A percentile compares a stretch with the other conserved stretches of the same genome.
phyloP scores from a whole-genome alignment of 1,140 invertebrate species.

The Potamilus streckersoni region DNA sequence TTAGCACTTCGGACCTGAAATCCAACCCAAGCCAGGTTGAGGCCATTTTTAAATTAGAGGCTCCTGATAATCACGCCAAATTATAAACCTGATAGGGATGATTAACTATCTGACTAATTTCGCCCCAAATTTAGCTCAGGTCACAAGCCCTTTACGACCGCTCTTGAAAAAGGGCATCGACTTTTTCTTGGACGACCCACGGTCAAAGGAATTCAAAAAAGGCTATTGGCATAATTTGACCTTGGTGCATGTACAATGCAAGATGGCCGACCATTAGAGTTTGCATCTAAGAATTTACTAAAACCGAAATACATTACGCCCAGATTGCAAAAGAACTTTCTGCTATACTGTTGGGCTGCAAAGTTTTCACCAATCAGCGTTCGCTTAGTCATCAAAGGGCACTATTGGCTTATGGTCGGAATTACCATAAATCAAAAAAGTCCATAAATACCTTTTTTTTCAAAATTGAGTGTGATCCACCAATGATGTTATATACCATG shows the following conservation, averaged over 20 bases:
- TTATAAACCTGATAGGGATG: conserved; percentile 63
- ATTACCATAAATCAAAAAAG: conserved; percentile 35
- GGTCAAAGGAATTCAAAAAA: conserved; percentile 23
- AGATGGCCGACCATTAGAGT: conserved; percentile 64
- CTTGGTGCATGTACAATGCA: conserved; percentile 67
- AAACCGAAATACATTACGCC: conserved; percentile 67
- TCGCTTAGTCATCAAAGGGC: conserved; percentile 19
- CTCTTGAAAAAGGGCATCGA: conserved; percentile 32
- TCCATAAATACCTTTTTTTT: too few species aligned
- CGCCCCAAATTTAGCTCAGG: conserved; percentile 25
- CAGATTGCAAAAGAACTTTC: conserved; percentile 70
- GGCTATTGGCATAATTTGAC: conserved; percentile 38
- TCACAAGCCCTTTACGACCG: conserved; percentile 26
- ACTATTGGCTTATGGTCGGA: too few species aligned
- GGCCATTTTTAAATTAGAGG: conserved; percentile 62
- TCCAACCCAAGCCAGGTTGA: conserved; percentile 63
- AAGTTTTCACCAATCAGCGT: conserved; percentile 66
- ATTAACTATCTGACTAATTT: conserved; percentile 64
- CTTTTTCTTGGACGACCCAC: conserved; percentile 21
- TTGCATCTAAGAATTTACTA: conserved; percentile 66
- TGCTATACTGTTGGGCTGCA: conserved; percentile 68
- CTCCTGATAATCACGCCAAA: conserved; percentile 56
- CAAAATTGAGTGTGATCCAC: too few species aligned
- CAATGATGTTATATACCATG: too few species aligned
- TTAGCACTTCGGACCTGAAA: conserved; percentile 52